These are phyloP conservation scores for Hippocampus guttulatus DNA, from an alignment of 2,113 vertebrate genomes.

Conservation along the genomic window DNA sequence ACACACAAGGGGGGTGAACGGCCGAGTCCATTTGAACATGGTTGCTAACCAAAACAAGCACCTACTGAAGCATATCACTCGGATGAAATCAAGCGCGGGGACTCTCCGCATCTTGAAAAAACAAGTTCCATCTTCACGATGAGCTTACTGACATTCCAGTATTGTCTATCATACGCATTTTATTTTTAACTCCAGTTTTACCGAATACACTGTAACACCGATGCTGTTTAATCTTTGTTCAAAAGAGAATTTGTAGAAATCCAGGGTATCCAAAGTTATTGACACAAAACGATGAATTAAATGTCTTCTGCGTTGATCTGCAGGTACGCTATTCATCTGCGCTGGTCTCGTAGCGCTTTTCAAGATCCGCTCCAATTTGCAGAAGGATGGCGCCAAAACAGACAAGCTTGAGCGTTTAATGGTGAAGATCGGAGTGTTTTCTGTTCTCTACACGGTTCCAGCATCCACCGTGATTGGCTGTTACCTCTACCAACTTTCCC, in stretches of 20 bases:
- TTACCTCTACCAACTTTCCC: conserved; percentile 95
- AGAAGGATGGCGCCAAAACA: conserved; percentile 97
- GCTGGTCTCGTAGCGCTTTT: conserved; percentile 94
- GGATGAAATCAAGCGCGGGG: too few species aligned
- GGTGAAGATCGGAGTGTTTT: conserved; percentile 99
- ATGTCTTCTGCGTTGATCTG: conserved; percentile 1
- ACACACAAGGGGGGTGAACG: too few species aligned
- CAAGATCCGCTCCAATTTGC: conserved; percentile 97
- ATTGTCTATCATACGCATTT: too few species aligned
- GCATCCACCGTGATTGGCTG: conserved; percentile 95
- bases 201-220: neutral
- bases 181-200: neutral
- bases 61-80: too few species aligned
- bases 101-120: too few species aligned
- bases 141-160: too few species aligned
- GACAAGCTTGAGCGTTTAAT: conserved; percentile 97
- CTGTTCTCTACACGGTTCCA: conserved; percentile 95
- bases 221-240: neutral
- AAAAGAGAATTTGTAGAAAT: neutral
- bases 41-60: too few species aligned
- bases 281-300: neutral
- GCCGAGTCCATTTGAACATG: too few species aligned
- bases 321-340: conserved; percentile 91
- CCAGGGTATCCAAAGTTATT: neutral
- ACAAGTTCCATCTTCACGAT: too few species aligned